Conservation (phyloP, 1,140 invertebrate species). For the Palaemon carinicauda region DNA sequence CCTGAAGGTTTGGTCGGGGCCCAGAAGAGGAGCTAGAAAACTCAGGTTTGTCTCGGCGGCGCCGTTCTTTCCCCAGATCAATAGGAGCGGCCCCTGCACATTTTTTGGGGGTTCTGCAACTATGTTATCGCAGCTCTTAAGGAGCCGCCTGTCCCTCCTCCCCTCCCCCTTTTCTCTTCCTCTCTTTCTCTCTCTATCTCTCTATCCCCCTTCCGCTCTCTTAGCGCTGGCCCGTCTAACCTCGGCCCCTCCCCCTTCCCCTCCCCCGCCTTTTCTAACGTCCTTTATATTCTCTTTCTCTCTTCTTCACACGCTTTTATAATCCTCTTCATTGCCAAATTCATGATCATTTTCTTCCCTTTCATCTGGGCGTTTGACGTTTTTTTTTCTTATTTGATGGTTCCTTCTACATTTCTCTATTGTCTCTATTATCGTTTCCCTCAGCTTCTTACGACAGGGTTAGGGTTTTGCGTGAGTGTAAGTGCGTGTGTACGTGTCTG, state of each 20-base stretch:
- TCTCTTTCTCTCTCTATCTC: slow-evolving; percentile 3
- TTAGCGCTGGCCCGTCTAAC: not conserved
- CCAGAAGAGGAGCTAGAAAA: slow-evolving; percentile 39
- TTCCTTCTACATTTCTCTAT: not conserved
- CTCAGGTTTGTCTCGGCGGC: slow-evolving; percentile 25
- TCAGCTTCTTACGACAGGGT: no score
- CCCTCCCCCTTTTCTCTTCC: not conserved
- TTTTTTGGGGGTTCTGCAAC: slow-evolving; percentile 48
- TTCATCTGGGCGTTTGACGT: not conserved
- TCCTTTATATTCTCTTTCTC: no score
- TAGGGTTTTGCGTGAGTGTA: no score
- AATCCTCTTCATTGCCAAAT: not conserved
- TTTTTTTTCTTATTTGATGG: not conserved
- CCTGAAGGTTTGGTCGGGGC: not conserved
- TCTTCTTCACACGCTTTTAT: no score
- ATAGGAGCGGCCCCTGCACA: slow-evolving; percentile 47
- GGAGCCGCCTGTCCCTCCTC: not conserved
- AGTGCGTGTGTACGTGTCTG: no score
- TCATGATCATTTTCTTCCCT: not conserved
- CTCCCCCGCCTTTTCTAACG: no score
- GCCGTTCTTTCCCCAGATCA: slow-evolving; percentile 54
- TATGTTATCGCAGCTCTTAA: slow-evolving; percentile 53
- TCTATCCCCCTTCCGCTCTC: not conserved
- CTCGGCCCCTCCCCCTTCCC: no score
- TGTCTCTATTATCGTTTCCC: no score